Percentiles rank a stretch among this genome's conserved stretches.
phyloP scores from a whole-genome alignment of 1,140 invertebrate genomes.

The Papilio aristodemus region DNA sequence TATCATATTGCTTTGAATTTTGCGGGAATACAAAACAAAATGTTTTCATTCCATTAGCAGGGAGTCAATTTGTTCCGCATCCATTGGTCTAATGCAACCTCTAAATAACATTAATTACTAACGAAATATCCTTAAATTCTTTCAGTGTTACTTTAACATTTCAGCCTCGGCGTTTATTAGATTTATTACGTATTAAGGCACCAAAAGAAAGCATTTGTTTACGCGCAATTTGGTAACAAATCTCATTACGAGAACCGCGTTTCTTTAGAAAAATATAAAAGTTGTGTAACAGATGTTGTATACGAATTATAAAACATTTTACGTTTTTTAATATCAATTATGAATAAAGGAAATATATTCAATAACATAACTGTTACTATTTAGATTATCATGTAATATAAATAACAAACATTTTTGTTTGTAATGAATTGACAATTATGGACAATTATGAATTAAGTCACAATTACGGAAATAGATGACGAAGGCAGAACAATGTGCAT shows the following conservation, averaged over 20 bases:
- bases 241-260: background rate
- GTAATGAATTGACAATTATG: too few relatives aligned
- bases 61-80: background rate
- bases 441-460: too few relatives aligned
- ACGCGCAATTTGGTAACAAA: background rate
- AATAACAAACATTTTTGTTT: too few relatives aligned
- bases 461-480: too few relatives aligned
- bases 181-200: background rate
- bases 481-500: too few relatives aligned
- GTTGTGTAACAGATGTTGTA: background rate
- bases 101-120: background rate
- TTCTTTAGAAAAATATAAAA: background rate
- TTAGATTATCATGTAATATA: too few relatives aligned
- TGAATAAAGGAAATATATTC: too few relatives aligned
- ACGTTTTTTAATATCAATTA: too few relatives aligned
- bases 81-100: background rate
- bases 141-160: background rate
- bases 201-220: slow-evolving; percentile 10
- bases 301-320: too few relatives aligned
- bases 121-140: background rate
- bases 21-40: background rate
- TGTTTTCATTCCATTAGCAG: background rate
- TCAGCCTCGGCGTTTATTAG: background rate
- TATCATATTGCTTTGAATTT: background rate
- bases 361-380: too few relatives aligned